Evolutionary conservation across 2,888 invertebrate genomes (phyloP).

Genomic region (Agonopterix arenella): DNA sequence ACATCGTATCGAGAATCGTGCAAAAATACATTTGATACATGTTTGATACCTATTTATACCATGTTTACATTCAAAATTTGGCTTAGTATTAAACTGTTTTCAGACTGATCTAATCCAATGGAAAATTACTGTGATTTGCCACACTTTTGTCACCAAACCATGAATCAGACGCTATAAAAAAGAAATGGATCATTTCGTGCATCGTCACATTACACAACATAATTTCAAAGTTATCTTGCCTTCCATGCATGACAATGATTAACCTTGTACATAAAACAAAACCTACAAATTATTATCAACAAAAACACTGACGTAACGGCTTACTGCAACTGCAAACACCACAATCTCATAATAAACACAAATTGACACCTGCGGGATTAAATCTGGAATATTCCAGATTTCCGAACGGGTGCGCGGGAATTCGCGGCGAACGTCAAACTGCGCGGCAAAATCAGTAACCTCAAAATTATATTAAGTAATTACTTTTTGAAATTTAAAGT

Average conservation of each 20-base stretch:
- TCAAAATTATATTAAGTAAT: conserved; percentile 11
- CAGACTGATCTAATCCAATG: too few relatives aligned
- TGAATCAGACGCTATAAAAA: too few relatives aligned
- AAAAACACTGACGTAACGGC: background rate
- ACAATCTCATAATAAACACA: conserved; percentile 7
- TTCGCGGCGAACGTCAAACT: conserved; percentile 17
- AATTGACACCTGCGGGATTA: conserved; percentile 15
- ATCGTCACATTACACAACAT: too few relatives aligned
- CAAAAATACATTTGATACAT: too few relatives aligned
- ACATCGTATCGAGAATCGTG: too few relatives aligned
- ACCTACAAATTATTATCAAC: background rate
- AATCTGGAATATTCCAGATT: conserved; percentile 32
- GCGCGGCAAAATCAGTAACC: conserved; percentile 21
- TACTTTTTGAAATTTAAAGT: conserved; percentile 19
- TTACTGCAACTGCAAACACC: conserved; percentile 4
- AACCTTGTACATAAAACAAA: background rate
- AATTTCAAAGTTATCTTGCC: too few relatives aligned
- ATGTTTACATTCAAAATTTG: too few relatives aligned
- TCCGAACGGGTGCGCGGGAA: conserved; percentile 17
- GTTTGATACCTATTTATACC: too few relatives aligned
- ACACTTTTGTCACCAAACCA: too few relatives aligned
- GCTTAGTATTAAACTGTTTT: too few relatives aligned
- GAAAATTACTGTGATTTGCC: too few relatives aligned
- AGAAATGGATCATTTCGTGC: too few relatives aligned
- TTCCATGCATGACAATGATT: background rate